Conservation (phyloP, 2,888 invertebrate species). For the Tiphia femorata region DNA sequence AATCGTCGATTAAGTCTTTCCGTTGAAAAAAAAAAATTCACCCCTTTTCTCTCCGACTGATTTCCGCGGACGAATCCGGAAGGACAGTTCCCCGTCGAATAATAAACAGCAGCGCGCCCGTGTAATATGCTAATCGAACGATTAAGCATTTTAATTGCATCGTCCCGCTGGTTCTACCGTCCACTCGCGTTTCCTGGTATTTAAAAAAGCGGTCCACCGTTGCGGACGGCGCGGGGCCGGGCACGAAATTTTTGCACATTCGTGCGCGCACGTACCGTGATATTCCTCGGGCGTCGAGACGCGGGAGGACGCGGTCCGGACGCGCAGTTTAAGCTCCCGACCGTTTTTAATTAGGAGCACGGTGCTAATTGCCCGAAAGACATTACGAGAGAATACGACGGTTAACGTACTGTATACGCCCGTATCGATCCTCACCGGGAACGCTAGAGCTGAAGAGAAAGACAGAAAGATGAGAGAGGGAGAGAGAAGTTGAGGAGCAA, state of each 20-base stretch:
- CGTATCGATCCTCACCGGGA: constrained; percentile 20
- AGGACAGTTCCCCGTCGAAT: neutral
- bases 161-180: neutral
- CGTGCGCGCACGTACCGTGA: constrained; percentile 5
- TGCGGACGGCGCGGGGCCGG: no score
- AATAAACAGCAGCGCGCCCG: neutral
- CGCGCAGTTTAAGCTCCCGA: constrained; percentile 25
- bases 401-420: constrained; percentile 23
- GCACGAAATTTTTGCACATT: constrained; percentile 7
- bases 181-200: neutral
- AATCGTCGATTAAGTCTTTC: no score
- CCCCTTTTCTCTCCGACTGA: no score
- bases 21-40: no score
- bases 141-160: constrained; percentile 4
- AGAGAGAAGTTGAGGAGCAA: no score
- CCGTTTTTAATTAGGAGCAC: constrained; percentile 49
- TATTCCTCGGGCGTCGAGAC: constrained; percentile 4
- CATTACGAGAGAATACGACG: constrained; percentile 33
- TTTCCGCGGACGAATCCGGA: no score
- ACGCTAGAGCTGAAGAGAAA: neutral
- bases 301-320: constrained; percentile 8
- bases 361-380: constrained; percentile 50
- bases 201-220: neutral
- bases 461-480: neutral
- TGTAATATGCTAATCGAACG: neutral